Percentiles rank a stretch among this genome's conserved stretches.
phyloP scores from a whole-genome alignment of 2,797 vertebrate genomes.

The Alcedo quadribrachys region DNA sequence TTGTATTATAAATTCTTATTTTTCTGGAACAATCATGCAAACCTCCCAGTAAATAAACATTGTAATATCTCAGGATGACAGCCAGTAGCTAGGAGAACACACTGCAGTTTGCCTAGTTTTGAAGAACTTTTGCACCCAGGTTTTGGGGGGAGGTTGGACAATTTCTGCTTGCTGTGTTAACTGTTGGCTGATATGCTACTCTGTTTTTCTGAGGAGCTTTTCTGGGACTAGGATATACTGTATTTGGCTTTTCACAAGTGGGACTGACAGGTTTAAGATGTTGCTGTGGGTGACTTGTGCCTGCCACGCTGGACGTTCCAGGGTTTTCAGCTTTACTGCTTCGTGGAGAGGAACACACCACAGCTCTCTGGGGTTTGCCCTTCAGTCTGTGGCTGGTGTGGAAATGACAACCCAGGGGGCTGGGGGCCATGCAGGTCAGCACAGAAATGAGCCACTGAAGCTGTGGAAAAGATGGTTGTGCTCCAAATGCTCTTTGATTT shows the following conservation, averaged over 20 bases:
- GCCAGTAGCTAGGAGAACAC: not conserved
- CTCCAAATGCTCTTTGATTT: not conserved
- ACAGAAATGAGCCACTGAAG: not conserved
- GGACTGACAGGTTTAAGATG: not conserved
- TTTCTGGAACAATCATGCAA: not conserved
- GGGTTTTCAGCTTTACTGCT: not conserved
- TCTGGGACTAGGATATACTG: not conserved
- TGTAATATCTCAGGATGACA: not conserved
- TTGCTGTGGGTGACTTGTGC: not conserved
- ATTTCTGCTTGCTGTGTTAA: not conserved
- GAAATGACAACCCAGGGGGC: not conserved
- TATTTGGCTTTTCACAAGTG: not conserved
- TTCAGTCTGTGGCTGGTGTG: not conserved
- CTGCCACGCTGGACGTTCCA: not conserved
- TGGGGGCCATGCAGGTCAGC: not conserved
- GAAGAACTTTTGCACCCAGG: not conserved
- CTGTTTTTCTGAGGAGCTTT: not conserved
- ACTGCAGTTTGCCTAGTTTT: not conserved
- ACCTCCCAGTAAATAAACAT: not conserved
- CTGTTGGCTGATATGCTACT: not conserved
- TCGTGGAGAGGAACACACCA: fast-evolving
- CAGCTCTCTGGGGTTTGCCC: not conserved
- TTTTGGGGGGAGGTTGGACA: not conserved
- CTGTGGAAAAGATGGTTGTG: not conserved
- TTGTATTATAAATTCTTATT: not conserved